These are phyloP conservation scores for Piscicola geometra DNA, from an alignment of 2,888 invertebrate genomes.

Conservation along the genomic window DNA sequence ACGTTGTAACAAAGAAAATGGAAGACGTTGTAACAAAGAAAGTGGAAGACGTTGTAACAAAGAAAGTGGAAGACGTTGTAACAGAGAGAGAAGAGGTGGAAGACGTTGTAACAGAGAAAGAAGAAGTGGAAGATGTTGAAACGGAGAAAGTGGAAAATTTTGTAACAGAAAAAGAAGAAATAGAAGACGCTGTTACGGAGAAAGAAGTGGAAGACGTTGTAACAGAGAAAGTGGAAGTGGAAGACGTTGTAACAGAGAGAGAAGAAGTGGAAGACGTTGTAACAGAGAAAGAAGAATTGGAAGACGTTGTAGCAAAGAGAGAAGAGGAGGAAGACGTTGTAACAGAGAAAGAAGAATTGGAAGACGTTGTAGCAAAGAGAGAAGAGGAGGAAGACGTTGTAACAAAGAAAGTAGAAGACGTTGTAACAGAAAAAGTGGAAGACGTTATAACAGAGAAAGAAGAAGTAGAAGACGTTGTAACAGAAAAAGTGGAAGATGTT, in stretches of 20 bases:
- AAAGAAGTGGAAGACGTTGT: neutral
- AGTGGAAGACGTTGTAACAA: too few species aligned
- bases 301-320: neutral
- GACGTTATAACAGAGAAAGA: too few species aligned
- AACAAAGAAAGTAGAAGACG: neutral
- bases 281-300: conserved; percentile 54
- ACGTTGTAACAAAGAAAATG: neutral
- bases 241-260: conserved; percentile 71
- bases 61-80: too few species aligned
- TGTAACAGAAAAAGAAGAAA: neutral
- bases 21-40: too few species aligned
- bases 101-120: neutral
- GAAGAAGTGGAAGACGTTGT: conserved; percentile 63
- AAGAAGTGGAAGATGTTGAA: too few species aligned
- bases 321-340: neutral
- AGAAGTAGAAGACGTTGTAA: neutral
- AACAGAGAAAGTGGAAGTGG: conserved; percentile 61
- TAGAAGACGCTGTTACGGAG: neutral
- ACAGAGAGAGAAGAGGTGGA: neutral
- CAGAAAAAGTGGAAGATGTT: neutral
- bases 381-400: neutral
- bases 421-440: too few species aligned
- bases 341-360: neutral
- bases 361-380: neutral
- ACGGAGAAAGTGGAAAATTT: neutral